phyloP scores from a whole-genome alignment of 1,140 invertebrate genomes.

The Rhynchophorus ferrugineus region DNA sequence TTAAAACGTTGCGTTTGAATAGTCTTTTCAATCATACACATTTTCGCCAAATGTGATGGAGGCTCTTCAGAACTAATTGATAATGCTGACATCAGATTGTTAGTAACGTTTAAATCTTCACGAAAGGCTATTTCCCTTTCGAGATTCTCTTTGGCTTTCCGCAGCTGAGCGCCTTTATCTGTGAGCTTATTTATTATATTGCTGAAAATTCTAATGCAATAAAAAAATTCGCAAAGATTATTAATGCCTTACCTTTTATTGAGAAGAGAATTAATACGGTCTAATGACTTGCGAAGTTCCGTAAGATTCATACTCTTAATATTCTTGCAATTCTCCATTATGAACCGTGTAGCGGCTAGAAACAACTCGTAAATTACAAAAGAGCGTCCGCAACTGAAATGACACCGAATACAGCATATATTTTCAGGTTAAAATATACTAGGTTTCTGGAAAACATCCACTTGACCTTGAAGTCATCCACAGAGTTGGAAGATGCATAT shows the following conservation, averaged over 20 bases:
- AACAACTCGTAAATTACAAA: no score
- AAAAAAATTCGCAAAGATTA: neutral
- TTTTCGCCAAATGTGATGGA: neutral
- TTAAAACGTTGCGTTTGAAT: neutral
- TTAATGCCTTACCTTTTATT: neutral
- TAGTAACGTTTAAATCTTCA: neutral
- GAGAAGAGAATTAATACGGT: neutral
- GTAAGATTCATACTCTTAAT: neutral
- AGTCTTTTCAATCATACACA: neutral
- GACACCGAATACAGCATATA: no score
- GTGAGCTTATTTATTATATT: neutral
- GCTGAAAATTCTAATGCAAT: neutral
- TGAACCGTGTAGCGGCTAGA: no score
- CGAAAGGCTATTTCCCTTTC: neutral
- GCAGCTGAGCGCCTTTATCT: neutral
- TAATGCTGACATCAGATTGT: neutral
- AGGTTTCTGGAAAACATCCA: no score
- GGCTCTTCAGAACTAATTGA: neutral
- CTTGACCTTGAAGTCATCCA: no score
- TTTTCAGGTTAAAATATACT: no score
- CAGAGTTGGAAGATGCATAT: no score
- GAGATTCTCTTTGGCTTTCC: neutral
- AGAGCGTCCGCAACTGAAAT: no score
- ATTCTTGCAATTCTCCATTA: neutral
- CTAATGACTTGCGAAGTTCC: neutral